Base-by-base conservation (phyloP, 2,888 invertebrate species). In the Chymomyza amoena region DNA sequence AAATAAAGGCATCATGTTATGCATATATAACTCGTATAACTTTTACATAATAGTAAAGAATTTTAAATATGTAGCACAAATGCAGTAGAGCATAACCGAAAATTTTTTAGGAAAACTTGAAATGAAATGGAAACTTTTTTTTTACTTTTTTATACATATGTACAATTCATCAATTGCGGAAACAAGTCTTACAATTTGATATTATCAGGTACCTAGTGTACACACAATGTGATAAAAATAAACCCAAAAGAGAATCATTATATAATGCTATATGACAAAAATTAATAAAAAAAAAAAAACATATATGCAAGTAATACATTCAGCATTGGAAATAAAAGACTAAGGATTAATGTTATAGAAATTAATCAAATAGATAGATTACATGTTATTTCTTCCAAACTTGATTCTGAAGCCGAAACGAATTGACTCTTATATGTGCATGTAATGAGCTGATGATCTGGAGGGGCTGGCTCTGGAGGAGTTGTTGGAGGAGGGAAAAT, bases 401-500 rank as follows among this genome's bases (percentile, higher is more conserved):
- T 94, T 87, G 94, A 94, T 90, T 93, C 93, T 78, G 93, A 93
- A 82, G 93, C 92, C 76, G 93, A 93, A 80, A 93, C 93, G 78
- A 93, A 92, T 89, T 93, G 92, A 84, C 93, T 91, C 90, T 92
- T 91, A 89, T 91, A 91, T 84, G 92, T 91, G 87, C 91, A 93
- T 79, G 91, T 91, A 81, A 94, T 94, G 93, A 94, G 94, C 87
- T 94, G 93, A 91, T 95, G 95, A 91, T 96, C 96, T 69, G 96
- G 96, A 63, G 96, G 96, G 70, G 96, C 96, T 61, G 96, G 96
- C 91, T 96, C 96, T 52, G 96, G 96, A 62, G 96, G 96, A 76
- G 96, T 96, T 85, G 95, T 96, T 66, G 96, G 96, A 72, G 95
- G 96, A 77, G 96, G 96, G 91, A 96, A 96, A 74, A 96, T 96